A percentile compares a stretch with the other conserved stretches of the same genome.
These are phyloP conservation scores for Pristionchus japonicus DNA, from an alignment of 2,888 invertebrate genomes.

Conservation along the genomic window DNA sequence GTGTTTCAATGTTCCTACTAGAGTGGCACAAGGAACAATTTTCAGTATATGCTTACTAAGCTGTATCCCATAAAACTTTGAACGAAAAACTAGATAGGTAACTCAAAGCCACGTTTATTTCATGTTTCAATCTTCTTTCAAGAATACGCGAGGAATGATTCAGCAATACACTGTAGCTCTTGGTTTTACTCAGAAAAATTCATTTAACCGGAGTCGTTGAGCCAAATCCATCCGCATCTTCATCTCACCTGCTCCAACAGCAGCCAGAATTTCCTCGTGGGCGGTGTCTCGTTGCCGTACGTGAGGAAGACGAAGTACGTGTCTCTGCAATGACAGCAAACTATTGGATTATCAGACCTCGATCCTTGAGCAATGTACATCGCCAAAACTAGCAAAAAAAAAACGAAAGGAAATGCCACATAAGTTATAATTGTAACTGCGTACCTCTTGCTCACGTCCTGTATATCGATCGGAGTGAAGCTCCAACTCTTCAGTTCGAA, in stretches of 20 bases:
- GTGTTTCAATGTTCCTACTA: no score
- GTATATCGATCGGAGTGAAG: conserved; percentile 57
- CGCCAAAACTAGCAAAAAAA: neutral
- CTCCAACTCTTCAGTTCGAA: conserved; percentile 60
- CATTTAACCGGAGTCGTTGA: no score
- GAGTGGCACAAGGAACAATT: no score
- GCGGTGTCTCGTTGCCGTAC: conserved; percentile 69
- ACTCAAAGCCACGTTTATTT: no score
- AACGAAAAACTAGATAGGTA: no score
- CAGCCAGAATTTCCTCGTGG: conserved; percentile 68
- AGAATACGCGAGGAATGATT: neutral
- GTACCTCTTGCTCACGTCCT: conserved; percentile 49
- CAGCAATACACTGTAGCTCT: neutral
- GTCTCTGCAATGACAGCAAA: conserved; percentile 41
- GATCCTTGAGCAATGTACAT: no score
- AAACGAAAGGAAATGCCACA: no score
- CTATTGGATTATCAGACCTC: neutral
- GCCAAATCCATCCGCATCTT: neutral
- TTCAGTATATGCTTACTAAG: no score
- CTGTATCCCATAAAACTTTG: no score
- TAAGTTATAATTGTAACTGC: no score
- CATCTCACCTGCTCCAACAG: conserved; percentile 64
- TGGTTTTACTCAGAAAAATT: no score
- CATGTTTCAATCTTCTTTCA: neutral
- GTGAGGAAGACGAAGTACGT: conserved; percentile 74